phyloP scores from a whole-genome alignment of 1,140 invertebrate species.

The Drosophila pseudoobscura region DNA sequence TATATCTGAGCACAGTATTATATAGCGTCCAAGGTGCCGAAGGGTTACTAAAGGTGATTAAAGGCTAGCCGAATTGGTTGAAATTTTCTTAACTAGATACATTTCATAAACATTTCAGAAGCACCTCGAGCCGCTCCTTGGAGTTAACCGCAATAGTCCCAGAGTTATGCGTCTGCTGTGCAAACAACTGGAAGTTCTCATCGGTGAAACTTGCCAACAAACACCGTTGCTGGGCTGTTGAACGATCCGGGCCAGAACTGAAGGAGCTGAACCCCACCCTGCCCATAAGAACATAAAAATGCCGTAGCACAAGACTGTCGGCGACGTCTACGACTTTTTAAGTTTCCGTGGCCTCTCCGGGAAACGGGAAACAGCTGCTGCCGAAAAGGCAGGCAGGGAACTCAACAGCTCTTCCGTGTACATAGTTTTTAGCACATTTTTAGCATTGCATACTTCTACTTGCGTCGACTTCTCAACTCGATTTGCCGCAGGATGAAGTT shows the following conservation, averaged over 20 bases:
- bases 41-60: too few relatives aligned
- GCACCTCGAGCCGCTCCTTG: background rate
- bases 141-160: slow-evolving; percentile 4
- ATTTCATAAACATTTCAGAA: background rate
- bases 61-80: too few relatives aligned
- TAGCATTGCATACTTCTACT: slow-evolving; percentile 72
- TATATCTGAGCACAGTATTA: too few relatives aligned
- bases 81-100: too few relatives aligned
- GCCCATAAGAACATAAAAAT: slow-evolving; percentile 49
- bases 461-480: slow-evolving; percentile 73
- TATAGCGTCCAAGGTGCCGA: too few relatives aligned
- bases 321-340: slow-evolving; percentile 61
- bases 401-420: slow-evolving; percentile 21
- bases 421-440: slow-evolving; percentile 73
- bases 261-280: too few relatives aligned
- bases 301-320: slow-evolving; percentile 19
- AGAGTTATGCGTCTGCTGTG: slow-evolving; percentile 53
- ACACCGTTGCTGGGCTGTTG: slow-evolving; percentile 39
- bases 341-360: slow-evolving; percentile 54
- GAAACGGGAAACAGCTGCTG: slow-evolving; percentile 27
- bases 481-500: slow-evolving; percentile 72
- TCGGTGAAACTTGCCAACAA: slow-evolving; percentile 31
- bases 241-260: slow-evolving; percentile 20
- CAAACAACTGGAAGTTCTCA: slow-evolving; percentile 58
- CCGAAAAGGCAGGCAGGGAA: slow-evolving; percentile 7